Percentiles rank a stretch among this genome's conserved stretches.
These are phyloP conservation scores for Polydrusus tereticollis DNA, from an alignment of 2,888 invertebrate genomes.

Conservation along the genomic window DNA sequence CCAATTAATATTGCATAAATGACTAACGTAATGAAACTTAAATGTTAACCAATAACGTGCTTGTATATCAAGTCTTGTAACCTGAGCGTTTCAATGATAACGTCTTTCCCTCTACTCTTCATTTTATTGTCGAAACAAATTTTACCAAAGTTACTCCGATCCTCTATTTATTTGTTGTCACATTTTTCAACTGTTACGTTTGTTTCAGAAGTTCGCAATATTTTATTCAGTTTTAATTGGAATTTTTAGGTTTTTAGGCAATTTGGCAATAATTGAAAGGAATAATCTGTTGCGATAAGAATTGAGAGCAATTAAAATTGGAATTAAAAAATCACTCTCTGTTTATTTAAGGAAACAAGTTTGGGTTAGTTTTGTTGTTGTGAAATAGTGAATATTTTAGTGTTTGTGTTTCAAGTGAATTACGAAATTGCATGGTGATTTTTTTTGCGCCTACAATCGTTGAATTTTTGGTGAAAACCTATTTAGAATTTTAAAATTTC, in stretches of 20 bases:
- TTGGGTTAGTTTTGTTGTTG: slow-evolving; percentile 8
- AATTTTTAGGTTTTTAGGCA: slow-evolving; percentile 14
- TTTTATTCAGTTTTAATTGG: background rate
- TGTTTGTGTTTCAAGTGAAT: background rate
- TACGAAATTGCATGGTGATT: background rate
- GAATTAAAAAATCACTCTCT: background rate
- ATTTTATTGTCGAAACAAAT: slow-evolving; percentile 30
- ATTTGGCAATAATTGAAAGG: background rate
- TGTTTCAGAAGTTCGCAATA: background rate
- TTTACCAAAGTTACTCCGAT: slow-evolving; percentile 41
- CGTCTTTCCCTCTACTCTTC: slow-evolving; percentile 58
- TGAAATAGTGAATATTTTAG: slow-evolving; percentile 8
- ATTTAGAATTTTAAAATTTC: background rate
- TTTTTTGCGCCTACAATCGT: background rate
- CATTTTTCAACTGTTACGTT: slow-evolving; percentile 22
- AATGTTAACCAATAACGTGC: slow-evolving; percentile 33
- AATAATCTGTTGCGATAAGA: background rate
- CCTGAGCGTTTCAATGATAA: slow-evolving; percentile 58
- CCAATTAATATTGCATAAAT: slow-evolving; percentile 19
- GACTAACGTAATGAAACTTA: slow-evolving; percentile 27
- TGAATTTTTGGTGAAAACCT: background rate
- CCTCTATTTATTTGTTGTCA: slow-evolving; percentile 28
- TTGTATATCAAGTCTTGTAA: slow-evolving; percentile 18
- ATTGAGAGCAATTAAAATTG: background rate
- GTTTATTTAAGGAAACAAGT: background rate